Base-by-base conservation (phyloP, 2,888 invertebrate species). In the Kuschelorhynchus macadamiae region DNA sequence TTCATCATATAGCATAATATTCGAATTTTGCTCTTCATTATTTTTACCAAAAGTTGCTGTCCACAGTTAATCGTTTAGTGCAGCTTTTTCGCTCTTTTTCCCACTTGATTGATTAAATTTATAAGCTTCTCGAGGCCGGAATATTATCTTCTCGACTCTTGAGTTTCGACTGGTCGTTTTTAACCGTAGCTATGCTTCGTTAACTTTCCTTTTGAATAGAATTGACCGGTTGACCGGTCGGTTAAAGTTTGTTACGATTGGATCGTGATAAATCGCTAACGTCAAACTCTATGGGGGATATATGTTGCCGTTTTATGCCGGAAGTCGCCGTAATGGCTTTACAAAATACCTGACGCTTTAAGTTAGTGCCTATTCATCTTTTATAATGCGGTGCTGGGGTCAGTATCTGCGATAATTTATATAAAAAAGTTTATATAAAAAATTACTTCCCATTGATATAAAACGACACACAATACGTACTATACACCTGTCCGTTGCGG, bases 171-270 rank as follows among this genome's bases (percentile, higher is more conserved):
- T 17, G 21, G 57, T 32, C 64, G 36, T 60, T 67, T 67, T 67
- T 61, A 59, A 52, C 46, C 50, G 25, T 36, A 66, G 36, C 41
- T 46, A 67, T 61, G 67, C 61, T 67, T 67, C 67, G 67, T 67
- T 67, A 61, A 41, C 61, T 61, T 53, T 32, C 30, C 55, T 46
- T n/a, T 67, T 67, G 61, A 67, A 67, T 61, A 55, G 50, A 61
- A 61, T 59, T 65, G 65, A 65, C 65, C 65, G 41, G 17, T 55
- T 44, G 52, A 55, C 59, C 49, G 59, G 21, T 21, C 49, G 49
- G 59, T 47, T 59, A 62, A 62, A 62, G 42, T 62, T 50, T 55
- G 49, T 62, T 52, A 39, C 47, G 56, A 56, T 44, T 56, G 56
- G 44, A 30, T 44, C 44, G 44, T 56, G 56, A 56, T 56, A 56